Evolutionary conservation across 2,888 invertebrate genomes (phyloP).

Genomic region (Lepeophtheirus nordmannii): DNA sequence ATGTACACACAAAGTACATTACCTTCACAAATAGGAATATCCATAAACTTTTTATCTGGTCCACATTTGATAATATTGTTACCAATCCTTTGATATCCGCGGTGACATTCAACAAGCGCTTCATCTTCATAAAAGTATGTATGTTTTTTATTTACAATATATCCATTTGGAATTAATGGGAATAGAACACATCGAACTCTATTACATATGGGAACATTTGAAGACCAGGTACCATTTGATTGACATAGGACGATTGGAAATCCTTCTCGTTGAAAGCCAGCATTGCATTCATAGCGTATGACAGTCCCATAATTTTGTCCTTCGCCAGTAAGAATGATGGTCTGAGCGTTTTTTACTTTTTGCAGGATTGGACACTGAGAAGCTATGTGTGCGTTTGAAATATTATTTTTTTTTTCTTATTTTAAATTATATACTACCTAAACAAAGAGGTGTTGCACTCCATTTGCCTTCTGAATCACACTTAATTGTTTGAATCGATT

Average conservation of each 20-base stretch:
- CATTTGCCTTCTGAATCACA: constrained; percentile 77
- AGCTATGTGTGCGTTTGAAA: constrained; percentile 41
- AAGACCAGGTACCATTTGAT: constrained; percentile 91
- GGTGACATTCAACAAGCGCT: constrained; percentile 74
- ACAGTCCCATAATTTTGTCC: constrained; percentile 86
- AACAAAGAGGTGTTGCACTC: constrained; percentile 77
- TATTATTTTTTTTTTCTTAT: neutral
- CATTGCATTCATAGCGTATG: constrained; percentile 66
- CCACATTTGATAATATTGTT: constrained; percentile 72
- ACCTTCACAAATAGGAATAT: constrained; percentile 63
- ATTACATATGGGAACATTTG: constrained; percentile 69
- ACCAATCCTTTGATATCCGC: constrained; percentile 63
- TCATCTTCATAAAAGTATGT: constrained; percentile 73
- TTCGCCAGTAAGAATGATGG: constrained; percentile 70
- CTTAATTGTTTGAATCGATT: constrained; percentile 71
- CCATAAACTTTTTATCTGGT: constrained; percentile 62
- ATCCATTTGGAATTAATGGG: constrained; percentile 71
- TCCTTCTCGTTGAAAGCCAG: constrained; percentile 71
- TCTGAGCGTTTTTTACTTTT: constrained; percentile 71
- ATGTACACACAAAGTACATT: constrained; percentile 34
- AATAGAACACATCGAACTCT: constrained; percentile 51
- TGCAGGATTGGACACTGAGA: constrained; percentile 75
- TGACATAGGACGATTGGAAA: constrained; percentile 80
- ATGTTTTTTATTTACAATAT: constrained; percentile 58
- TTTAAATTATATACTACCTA: no score